Base-by-base conservation (phyloP, 2,113 vertebrate species). In the Cyprinodon tularosa region DNA sequence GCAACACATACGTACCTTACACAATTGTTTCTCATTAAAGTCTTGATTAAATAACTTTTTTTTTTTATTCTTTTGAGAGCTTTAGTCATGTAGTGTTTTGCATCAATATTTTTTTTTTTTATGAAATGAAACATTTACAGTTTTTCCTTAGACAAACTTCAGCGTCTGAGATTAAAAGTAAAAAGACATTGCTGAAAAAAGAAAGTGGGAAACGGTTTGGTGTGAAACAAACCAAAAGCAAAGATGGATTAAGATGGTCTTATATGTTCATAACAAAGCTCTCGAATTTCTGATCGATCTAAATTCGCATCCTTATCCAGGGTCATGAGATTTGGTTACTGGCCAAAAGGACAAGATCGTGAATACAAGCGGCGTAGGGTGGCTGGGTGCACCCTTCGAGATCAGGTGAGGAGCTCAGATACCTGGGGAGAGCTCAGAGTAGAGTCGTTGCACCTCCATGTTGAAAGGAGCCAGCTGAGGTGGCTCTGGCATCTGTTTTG, bases 81-180 rank as follows among this genome's bases (percentile, higher is more conserved):
- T 9, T 47, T 47, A 53, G 70, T 57, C 65, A 12, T 75, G 50
- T 71, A 13, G 48, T 61, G 11, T 68, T 78, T 40, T 8, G 50
- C 36, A 67, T 47, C 29, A 3, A 11, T 84, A 74, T 71, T 57
- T 45, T 42, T 14, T 22, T 37, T 40, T 4, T 47, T 44, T 66
- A 12, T 47, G 12, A 47, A 14, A 1, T 15, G 29, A 44, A 13
- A 2, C 5, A 4, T 29, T 2, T 59, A 68, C 38, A 69, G 53
- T 77, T 45, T 66, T 71, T 66, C 3, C 48, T 68, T 57, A 73
- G 74, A 76, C 65, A 65, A 74, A 9, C 68, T 77, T 17, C 6
- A 81, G 84, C 81, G 40, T 76, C 29, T 71, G 72, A 60, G 57
- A 20, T 77, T 71, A 85, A 76, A 66, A 64, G n/a, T 45, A 72